Conservation (phyloP, 2,888 invertebrate genomes). For the Hanleya hanleyi region DNA sequence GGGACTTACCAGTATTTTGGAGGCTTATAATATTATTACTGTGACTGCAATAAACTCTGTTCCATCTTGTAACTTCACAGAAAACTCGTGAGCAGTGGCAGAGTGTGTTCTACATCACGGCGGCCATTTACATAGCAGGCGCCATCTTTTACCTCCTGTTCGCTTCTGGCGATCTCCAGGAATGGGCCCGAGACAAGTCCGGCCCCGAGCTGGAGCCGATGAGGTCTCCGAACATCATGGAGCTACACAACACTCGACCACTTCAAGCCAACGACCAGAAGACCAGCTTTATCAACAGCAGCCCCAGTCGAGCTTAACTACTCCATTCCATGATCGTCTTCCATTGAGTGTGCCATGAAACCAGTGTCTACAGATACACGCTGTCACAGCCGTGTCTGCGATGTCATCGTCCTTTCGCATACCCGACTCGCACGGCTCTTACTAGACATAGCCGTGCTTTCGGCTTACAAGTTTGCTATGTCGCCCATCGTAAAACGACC, state of each 20-base stretch:
- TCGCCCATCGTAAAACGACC: too few relatives aligned
- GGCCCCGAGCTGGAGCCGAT: not conserved
- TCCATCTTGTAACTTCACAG: constrained; percentile 53
- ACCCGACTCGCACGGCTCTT: too few relatives aligned
- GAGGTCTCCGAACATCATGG: not conserved
- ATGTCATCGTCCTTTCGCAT: too few relatives aligned
- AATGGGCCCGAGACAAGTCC: constrained; percentile 60
- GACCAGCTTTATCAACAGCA: constrained; percentile 3
- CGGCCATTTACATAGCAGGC: constrained; percentile 76
- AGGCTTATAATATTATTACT: too few relatives aligned
- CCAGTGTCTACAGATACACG: too few relatives aligned
- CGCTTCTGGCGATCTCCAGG: constrained; percentile 71
- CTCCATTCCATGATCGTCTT: too few relatives aligned
- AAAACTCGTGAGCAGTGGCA: constrained; percentile 87
- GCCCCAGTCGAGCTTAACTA: not conserved
- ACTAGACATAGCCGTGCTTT: too few relatives aligned
- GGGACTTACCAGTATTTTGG: too few relatives aligned
- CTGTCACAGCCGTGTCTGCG: too few relatives aligned
- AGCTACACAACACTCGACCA: not conserved
- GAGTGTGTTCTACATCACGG: constrained; percentile 88
- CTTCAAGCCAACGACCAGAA: constrained; percentile 5
- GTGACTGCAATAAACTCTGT: too few relatives aligned
- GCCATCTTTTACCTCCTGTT: constrained; percentile 71
- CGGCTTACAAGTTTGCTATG: too few relatives aligned
- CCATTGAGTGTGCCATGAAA: too few relatives aligned